Percentiles rank a stretch among this genome's conserved stretches.
These are phyloP conservation scores for Conomelus anceps DNA, from an alignment of 2,888 invertebrate genomes.

Conservation along the genomic window DNA sequence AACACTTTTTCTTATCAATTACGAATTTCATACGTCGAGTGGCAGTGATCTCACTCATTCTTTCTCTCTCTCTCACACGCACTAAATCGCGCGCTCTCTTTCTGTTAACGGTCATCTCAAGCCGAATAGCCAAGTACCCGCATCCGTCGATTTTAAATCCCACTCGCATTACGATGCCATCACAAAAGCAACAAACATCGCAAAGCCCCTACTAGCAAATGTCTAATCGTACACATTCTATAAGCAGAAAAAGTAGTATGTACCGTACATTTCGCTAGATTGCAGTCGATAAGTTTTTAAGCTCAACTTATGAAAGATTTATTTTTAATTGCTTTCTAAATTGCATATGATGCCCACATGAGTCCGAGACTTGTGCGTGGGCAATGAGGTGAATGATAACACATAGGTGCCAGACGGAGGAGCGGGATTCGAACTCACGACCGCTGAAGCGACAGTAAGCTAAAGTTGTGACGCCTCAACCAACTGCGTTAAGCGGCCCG, in stretches of 20 bases:
- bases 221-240: neutral
- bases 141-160: neutral
- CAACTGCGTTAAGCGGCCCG: no score
- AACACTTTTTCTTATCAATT: neutral
- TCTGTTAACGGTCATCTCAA: neutral
- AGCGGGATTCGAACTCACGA: no score
- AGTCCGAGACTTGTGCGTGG: no score
- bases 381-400: no score
- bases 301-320: neutral
- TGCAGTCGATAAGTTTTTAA: neutral
- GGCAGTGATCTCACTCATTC: neutral
- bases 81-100: neutral
- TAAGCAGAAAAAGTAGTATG: neutral
- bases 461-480: no score
- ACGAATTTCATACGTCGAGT: neutral
- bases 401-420: no score
- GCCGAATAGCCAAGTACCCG: neutral
- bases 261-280: neutral
- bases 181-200: neutral
- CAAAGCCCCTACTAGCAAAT: neutral
- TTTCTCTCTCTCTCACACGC: neutral
- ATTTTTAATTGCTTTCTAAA: neutral
- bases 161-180: neutral
- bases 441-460: no score
- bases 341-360: no score